Evolutionary conservation across 2,113 vertebrate species (phyloP).

Genomic region (Apeltes quadracus): DNA sequence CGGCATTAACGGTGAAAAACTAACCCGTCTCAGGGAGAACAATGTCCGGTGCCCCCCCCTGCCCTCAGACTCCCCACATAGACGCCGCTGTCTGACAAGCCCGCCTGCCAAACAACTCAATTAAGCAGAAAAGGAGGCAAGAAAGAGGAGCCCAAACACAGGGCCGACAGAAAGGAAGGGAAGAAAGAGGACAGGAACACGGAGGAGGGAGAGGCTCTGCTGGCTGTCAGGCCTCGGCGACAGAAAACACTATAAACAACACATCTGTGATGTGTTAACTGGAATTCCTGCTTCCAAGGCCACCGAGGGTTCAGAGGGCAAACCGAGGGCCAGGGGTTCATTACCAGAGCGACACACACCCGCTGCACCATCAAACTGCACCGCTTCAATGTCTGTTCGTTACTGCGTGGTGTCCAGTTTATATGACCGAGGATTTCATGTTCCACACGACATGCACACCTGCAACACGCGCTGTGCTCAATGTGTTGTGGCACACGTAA

Average conservation of each 20-base stretch:
- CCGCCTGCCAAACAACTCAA: conserved; percentile 85
- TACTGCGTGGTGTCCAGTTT: not conserved
- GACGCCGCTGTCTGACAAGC: conserved; percentile 78
- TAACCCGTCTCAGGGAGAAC: conserved; percentile 80
- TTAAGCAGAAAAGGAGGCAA: conserved; percentile 82
- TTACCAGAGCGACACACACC: conserved; percentile 75
- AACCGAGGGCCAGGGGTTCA: conserved; percentile 78
- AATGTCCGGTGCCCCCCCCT: conserved; percentile 68
- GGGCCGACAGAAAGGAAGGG: conserved; percentile 69
- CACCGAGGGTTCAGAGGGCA: conserved; percentile 80
- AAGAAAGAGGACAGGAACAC: conserved; percentile 71
- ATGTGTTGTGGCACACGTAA: not conserved
- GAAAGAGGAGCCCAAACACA: conserved; percentile 79
- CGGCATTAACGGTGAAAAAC: conserved; percentile 83
- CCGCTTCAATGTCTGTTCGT: too few species aligned
- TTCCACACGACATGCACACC: not conserved
- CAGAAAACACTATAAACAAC: conserved; percentile 65
- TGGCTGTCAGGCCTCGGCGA: conserved; percentile 73
- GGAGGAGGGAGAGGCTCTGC: conserved; percentile 72
- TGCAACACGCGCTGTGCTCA: not conserved
- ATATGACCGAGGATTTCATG: not conserved
- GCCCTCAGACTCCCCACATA: conserved; percentile 81
- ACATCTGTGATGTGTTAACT: conserved; percentile 81
- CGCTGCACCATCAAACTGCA: too few species aligned
- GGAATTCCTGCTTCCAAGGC: conserved; percentile 80